Evolutionary conservation across 2,113 vertebrate genomes (phyloP), one percentile per base, ranked within the genome.

Genomic region (Orycteropus afer): DNA sequence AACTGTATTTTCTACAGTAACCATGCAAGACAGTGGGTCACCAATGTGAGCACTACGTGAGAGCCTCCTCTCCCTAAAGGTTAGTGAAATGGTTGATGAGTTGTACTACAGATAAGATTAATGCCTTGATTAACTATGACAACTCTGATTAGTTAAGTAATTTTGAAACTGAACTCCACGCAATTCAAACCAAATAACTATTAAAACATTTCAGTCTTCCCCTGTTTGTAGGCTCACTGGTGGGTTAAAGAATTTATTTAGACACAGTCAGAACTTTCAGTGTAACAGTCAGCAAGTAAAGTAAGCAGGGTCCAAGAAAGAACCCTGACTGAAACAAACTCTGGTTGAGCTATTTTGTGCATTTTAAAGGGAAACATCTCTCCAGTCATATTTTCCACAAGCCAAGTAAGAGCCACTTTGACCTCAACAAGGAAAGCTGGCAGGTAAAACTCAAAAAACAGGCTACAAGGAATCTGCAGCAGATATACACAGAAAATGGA

Each of bases 281-380:
- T 81, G 34, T 65, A 96, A 87, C 40, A 59, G 61, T 40, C 59
- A 63, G 32, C 32, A 89, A 83, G 69, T 83, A 90, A 90, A 93
- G 69, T 53, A 77, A 93, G 0, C 34, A 17, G 57, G 14, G 12
- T 25, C 80, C 71, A 91, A 87, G 78, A 78, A 94, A 91, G 47
- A 14, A n/a, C 25, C 5, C 71, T 2, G 3, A 37, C 27, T 47
- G 8, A 55, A 83, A 88, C 11, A 78, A 85, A 77, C 2, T 47
- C 47, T 49, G 17, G 37, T 22, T 84, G 40, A 90, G 71, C 57
- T 49, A 55, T 8, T 59, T 45, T 85, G 77, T 85, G 12, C 40
- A 67, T 77, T 77, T 88, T 67, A 67, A 93, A 78, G 12, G 55
- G 59, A 89, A 61, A 86, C 0, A 79, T 40, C 9, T 12, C 88